These are phyloP conservation scores for Rhabditophanes sp. DNA, from an alignment of 2,888 invertebrate species.

Conservation along the genomic window DNA sequence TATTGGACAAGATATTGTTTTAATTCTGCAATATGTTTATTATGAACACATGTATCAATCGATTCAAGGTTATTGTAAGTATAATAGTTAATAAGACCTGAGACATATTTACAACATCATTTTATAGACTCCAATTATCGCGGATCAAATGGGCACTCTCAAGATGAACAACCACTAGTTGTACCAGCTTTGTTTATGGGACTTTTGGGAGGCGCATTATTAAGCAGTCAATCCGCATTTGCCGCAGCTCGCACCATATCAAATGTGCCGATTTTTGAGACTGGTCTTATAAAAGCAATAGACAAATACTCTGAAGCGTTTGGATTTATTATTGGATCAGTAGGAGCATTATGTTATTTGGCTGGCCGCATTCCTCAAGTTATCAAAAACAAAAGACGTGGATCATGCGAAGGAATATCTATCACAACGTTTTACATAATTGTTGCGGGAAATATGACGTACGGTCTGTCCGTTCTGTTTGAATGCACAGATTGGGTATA, in stretches of 20 bases:
- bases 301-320: no score
- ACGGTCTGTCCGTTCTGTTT: conserved; percentile 44
- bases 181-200: no score
- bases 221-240: no score
- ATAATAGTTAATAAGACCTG: no score
- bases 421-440: conserved; percentile 43
- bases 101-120: no score
- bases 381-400: conserved; percentile 33
- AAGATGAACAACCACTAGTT: no score
- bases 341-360: conserved; percentile 43
- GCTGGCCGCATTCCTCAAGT: conserved; percentile 43
- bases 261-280: conserved; percentile 39
- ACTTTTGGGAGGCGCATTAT: no score
- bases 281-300: no score
- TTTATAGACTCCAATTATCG: no score
- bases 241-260: no score
- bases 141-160: no score
- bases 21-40: conserved; percentile 37
- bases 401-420: conserved; percentile 42
- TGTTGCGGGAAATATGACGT: conserved; percentile 42
- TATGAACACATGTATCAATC: conserved; percentile 22
- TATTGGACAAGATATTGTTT: conserved; percentile 34
- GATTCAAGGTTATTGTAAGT: conserved; percentile 17
- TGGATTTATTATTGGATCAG: conserved; percentile 42
- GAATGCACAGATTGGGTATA: conserved; percentile 39